phyloP scores from a whole-genome alignment of 2,797 vertebrate genomes.

The Miichthys miiuy region DNA sequence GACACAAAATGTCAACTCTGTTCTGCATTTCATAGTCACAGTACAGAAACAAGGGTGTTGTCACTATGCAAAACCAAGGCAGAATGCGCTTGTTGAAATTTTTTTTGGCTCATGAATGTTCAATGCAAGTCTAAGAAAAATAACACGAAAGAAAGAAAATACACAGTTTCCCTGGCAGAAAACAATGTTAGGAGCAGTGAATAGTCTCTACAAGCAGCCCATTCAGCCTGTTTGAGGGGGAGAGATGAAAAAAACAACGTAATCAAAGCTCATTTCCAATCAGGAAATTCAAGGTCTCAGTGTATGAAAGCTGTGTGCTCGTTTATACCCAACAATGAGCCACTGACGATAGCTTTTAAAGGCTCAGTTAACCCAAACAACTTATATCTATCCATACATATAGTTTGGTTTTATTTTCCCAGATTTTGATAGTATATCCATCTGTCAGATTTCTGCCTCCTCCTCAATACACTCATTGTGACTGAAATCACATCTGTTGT shows the following conservation, averaged over 20 bases:
- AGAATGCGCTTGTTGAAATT: constrained; percentile 5
- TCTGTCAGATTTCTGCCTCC: background rate
- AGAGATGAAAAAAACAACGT: no score
- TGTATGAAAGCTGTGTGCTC: background rate
- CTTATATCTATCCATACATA: background rate
- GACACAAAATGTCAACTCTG: background rate
- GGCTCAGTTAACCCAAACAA: background rate
- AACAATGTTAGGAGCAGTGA: no score
- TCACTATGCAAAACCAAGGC: constrained; percentile 1
- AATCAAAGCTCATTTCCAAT: no score
- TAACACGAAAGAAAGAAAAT: background rate
- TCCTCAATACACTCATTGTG: background rate
- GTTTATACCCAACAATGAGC: background rate
- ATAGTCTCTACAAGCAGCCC: no score
- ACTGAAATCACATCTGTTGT: background rate
- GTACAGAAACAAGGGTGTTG: background rate
- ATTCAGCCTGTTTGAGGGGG: no score
- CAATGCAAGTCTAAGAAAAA: background rate
- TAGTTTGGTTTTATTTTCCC: background rate
- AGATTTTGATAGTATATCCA: background rate
- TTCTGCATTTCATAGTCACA: constrained; percentile 1
- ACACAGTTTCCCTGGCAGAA: background rate
- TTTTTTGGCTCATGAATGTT: background rate
- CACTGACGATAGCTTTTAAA: background rate
- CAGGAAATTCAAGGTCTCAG: background rate